Conservation (phyloP, 2,113 vertebrate genomes). For the Xenopus borealis region DNA sequence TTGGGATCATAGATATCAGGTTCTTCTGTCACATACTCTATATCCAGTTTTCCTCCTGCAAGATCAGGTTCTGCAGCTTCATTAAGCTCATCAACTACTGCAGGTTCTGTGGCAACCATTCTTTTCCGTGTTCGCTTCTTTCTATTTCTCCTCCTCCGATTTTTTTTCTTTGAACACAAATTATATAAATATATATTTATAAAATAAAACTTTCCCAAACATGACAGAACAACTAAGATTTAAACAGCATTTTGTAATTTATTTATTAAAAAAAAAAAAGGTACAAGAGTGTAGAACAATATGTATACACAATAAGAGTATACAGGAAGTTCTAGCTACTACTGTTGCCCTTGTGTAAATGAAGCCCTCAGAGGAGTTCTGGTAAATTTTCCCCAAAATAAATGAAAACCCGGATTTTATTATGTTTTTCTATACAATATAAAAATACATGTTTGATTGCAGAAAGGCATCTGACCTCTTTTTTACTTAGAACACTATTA, state of each 20-base stretch:
- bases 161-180: constrained; percentile 68
- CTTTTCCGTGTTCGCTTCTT: constrained; percentile 76
- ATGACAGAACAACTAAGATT: no score
- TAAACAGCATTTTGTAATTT: not conserved
- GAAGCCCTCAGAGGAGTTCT: no score
- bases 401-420: no score
- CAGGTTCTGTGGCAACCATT: constrained; percentile 30
- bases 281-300: no score
- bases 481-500: constrained; percentile 66
- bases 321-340: no score
- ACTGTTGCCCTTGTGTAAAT: no score
- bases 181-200: not conserved
- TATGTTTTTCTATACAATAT: no score
- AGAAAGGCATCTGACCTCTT: constrained; percentile 64
- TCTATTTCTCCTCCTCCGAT: constrained; percentile 80
- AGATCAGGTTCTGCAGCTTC: constrained; percentile 54
- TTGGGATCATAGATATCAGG: constrained; percentile 88
- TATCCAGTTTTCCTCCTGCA: constrained; percentile 70
- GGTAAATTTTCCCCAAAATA: no score
- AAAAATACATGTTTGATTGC: no score
- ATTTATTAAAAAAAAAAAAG: no score
- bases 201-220: no score
- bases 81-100: constrained; percentile 22
- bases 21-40: constrained; percentile 86
- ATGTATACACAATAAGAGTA: no score